phyloP scores from a whole-genome alignment of 1,140 invertebrate species.

The Augochlora pura region DNA sequence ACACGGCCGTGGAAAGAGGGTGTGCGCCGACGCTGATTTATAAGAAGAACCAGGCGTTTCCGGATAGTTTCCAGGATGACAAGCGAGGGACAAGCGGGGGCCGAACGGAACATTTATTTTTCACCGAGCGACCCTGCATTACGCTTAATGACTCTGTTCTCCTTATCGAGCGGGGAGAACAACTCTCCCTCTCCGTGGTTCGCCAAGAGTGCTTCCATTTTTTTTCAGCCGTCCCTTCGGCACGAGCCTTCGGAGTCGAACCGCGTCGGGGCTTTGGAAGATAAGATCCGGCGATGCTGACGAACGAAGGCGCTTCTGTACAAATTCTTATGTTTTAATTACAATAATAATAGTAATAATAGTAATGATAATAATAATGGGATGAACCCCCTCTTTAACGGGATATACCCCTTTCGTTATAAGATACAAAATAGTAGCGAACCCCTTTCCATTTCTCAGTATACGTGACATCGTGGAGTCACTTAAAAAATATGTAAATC shows the following conservation, averaged over 20 bases:
- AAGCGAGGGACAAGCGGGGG: conserved; percentile 14
- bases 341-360: too few relatives aligned
- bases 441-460: too few relatives aligned
- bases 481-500: too few relatives aligned
- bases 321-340: too few relatives aligned
- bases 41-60: conserved; percentile 67
- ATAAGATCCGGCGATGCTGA: background rate
- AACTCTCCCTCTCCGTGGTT: conserved; percentile 15
- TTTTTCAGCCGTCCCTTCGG: background rate
- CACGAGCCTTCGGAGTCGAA: conserved; percentile 7
- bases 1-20: conserved; percentile 40
- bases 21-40: conserved; percentile 58
- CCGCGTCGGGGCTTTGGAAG: background rate
- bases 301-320: too few relatives aligned
- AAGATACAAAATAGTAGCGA: too few relatives aligned
- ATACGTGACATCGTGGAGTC: too few relatives aligned
- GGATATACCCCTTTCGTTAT: too few relatives aligned
- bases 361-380: too few relatives aligned
- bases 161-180: conserved; percentile 34
- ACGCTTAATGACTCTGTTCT: conserved; percentile 50
- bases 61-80: conserved; percentile 61
- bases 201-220: background rate
- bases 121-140: conserved; percentile 31
- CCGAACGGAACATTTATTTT: conserved; percentile 37
- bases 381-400: too few relatives aligned